Evolutionary conservation across 2,797 vertebrate genomes (phyloP).

Genomic region (Rhinoraja longicauda): DNA sequence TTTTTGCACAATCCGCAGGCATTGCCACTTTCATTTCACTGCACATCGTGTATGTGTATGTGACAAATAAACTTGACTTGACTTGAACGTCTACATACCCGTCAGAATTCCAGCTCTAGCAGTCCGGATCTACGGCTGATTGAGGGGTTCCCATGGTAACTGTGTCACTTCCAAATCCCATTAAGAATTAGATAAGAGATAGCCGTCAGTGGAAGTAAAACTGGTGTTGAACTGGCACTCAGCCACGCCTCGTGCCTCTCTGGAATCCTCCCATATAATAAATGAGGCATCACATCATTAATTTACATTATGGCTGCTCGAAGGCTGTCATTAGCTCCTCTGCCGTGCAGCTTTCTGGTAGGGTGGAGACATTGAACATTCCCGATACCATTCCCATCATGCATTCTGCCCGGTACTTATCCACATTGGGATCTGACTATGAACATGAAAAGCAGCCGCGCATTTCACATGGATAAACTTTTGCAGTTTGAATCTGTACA

Average conservation of each 20-base stretch:
- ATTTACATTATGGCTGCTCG: neutral
- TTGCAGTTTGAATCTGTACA: neutral
- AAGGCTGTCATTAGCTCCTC: neutral
- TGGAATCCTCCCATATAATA: neutral
- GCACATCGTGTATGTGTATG: no score
- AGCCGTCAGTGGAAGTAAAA: neutral
- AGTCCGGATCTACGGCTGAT: neutral
- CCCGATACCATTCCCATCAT: neutral
- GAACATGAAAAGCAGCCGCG: neutral
- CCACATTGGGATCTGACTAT: neutral
- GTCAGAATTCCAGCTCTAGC: neutral
- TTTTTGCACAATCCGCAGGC: no score
- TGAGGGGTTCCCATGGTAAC: neutral
- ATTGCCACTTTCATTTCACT: no score
- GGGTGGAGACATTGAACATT: neutral
- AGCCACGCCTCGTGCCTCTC: neutral
- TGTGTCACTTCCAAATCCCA: neutral
- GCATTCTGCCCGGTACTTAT: neutral
- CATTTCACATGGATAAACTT: neutral
- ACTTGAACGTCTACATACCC: no score
- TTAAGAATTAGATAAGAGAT: neutral
- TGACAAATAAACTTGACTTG: no score
- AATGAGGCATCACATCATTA: conserved; percentile 26
- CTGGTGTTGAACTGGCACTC: neutral
- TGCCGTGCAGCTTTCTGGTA: neutral